Base-by-base conservation (phyloP, 1,140 invertebrate species). In the Neotoxoptera formosana region DNA sequence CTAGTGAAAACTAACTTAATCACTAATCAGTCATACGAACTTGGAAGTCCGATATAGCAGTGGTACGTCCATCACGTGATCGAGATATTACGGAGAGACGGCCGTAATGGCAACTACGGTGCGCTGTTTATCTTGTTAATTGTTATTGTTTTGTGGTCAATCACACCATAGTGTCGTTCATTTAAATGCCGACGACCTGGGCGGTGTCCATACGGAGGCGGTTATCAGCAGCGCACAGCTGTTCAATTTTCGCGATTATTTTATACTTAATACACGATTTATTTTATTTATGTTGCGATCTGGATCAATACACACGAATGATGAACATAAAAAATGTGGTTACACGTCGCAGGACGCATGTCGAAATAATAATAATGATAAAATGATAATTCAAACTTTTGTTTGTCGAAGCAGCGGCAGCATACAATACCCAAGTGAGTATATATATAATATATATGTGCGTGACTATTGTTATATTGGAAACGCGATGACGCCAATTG, bases 331-430 rank as follows among this genome's bases (percentile, higher is more conserved):
- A 7, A n/a, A 76, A 14, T 76, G 60, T 76, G n/a, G 60, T 76
- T n/a, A 76, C 60, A 76, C 60, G 60, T 76, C 14, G 30, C 45
- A 45, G 25, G 8, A 45, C 83, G 25, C 47, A 76, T n/a, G 7
- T 88, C 30, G 86, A 48, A 86, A 86, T 47, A 86, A 86, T 86
- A 88, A 90, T 90, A 90, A 90, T 60, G 21, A 89, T 89, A 89
- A 89, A 90, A 90, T 60, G 53, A 90, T 60, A 67, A 90, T 90
- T 90, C 89, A 45, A 67, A 90, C 51, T 90, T 67, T 90, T 90
- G 53, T 90, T 67, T 41, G 56, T 30, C 56, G 41, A 45, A 41
- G 41, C 56, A 48, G 25, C 51, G 20, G 45, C 45, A 3, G 86
- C 86, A 23, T 56, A 56, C 88, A 90, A 56, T 56, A 56, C 51